Evolutionary conservation across 53 echinoderm and acorn worm genomes (phyloP), one percentile per base, ranked within the genome.

Genomic region (Stichopus horrens): DNA sequence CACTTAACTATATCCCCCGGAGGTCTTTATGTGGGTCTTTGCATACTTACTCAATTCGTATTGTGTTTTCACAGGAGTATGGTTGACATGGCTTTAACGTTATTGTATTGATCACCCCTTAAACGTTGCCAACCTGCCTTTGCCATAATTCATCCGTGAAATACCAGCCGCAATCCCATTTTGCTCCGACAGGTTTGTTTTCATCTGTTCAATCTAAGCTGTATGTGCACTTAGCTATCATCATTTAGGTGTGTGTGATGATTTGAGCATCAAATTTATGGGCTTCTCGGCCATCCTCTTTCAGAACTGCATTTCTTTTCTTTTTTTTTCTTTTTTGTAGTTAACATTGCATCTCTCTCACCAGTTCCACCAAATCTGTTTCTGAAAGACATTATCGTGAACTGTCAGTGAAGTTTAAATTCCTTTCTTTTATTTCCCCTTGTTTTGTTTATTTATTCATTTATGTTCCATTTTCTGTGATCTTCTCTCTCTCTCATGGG

Each of bases 1-100:
- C 81, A 56, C 81, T 81, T 81, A 81, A 81, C n/a, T 7, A 81
- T 57, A 81, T 81, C 57, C 81, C 81, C 81, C 57, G 7, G 81
- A 58, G 81, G 81, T 21, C 22, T n/a, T 10, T 57, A 21, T 58
- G 37, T 37, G 81, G 81, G 81, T 81, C 81, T 81, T 57, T 21
- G 21, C 58, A 22, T 81, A 58, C 81, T 79, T 51, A 56, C 57
- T 81, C 21, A 6, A 57, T 57, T 56, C 58, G 56, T 21, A 81
- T 19, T 18, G 57, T 81, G 57, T 81, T 81, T 81, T 81, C 81
- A 81, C 57, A 81, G 22, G 57, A 71, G 57, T 56, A 57, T 81
- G 57, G 58, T 37, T 81, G 81, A 55, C 81, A 81, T 81, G 81
- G 81, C 81, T 81, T 81, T 81, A 81, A 81, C 58, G 81, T 81